Evolutionary conservation across 2,797 vertebrate species (phyloP), one percentile per base, ranked within the genome.

Genomic region (Characodon lateralis): DNA sequence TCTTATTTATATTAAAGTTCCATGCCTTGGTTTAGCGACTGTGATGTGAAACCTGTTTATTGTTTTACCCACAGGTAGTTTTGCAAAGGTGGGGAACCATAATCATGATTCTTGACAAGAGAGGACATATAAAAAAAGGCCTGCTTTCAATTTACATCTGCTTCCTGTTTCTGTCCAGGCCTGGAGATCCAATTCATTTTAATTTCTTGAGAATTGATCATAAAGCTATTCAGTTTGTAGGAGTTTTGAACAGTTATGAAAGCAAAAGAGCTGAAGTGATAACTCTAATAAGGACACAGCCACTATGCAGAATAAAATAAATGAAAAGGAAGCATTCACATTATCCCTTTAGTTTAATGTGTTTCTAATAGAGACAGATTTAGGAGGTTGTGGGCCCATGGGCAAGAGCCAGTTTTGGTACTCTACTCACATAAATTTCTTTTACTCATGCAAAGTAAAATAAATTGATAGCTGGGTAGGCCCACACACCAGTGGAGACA

Each of bases 111-210:
- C 85, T 66, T 18, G 22, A 83, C 85, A 85, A 79, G 76, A 81
- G 77, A 66, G 69, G 59, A 65, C 80, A 69, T 77, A 76, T 81
- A 81, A 77, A 66, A 71, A 79, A 61, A 69, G 1, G 56, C 82
- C 76, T 73, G 81, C 82, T 87, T 89, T 90, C 79, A 87, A 83
- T 91, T 88, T 87, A 85, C 84, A 85, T 85, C 83, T 86, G 84
- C 74, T 85, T 73, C 82, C 78, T 58, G 70, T 85, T 77, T 78
- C 80, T 85, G 84, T 89, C 84, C 55, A 28, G 1, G 58, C 58
- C 5, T 6, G 10, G 10, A 59, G 58, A 59, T 26, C 26, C 2
- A 28, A 59, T 6, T 28, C 1, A 16, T 59, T 59, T 46, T 28
- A 16, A 28, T 6, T 26, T 59, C 26, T 59, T 28, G 13, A 59